Evolutionary conservation across 2,888 invertebrate genomes (phyloP), one percentile per base, ranked within the genome.

Genomic region (Barypeithes pellucidus): DNA sequence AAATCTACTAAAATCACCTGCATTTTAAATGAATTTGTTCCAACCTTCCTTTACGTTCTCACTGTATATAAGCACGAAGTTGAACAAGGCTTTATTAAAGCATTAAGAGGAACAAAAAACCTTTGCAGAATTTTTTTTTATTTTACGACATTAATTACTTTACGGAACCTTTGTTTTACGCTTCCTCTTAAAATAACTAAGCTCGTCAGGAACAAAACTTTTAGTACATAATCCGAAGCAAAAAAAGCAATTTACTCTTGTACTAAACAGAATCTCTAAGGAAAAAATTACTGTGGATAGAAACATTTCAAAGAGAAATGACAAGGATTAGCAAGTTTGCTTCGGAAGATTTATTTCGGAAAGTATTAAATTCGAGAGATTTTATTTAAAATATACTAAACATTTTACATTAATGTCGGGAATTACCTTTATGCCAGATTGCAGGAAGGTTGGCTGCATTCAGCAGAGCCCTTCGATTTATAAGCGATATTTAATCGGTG

Each of bases 281-380:
- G 47, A 65, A 65, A 65, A 65, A 50, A 45, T 63, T 33, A 50
- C 47, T 47, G 63, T 33, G 16, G 47, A 63, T 63, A 63, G 33
- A 62, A 65, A 52, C 36, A 50, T 65, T 52, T 65, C 50, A 65
- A 16, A 52, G 39, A 50, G 52, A 65, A 65, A 65, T 65, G 29
- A 65, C 50, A 20, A 18, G 65, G 65, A 65, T 65, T 65, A 65
- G 39, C 65, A 47, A 65, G 36, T 50, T 63, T 39, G 50, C 33
- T 50, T 18, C 33, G 52, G 50, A 39, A 47, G 65, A 65, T 52
- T 65, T 65, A 52, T 36, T 65, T 39, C 39, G 20, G 12, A 47
- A 47, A 52, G 65, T 33, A 57, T 33, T 33, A 16, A 57, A 33
- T 18, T 57, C 9, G 3, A 18, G 54, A 14, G 18, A 9, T 54